These are phyloP conservation scores for Huso huso DNA, from an alignment of 2,797 vertebrate species.

Conservation along the genomic window DNA sequence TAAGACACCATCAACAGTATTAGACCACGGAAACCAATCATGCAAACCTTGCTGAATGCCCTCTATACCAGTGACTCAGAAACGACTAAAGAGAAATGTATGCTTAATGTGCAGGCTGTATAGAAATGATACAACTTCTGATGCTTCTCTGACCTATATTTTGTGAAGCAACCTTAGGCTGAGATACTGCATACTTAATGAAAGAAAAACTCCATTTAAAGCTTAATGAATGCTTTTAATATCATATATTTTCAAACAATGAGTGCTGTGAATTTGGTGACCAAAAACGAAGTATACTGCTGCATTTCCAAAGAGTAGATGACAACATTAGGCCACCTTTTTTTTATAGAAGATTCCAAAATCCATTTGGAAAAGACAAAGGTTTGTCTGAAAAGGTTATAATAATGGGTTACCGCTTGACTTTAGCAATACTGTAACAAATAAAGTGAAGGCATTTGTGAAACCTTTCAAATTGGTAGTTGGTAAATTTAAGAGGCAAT, in stretches of 20 bases:
- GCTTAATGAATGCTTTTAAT: neutral
- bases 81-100: neutral
- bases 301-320: too few species aligned
- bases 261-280: neutral
- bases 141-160: conserved; percentile 6
- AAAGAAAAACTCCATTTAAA: neutral
- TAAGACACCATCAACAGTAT: neutral
- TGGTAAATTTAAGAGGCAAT: too few species aligned
- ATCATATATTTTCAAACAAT: neutral
- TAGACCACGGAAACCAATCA: neutral
- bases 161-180: conserved; percentile 6
- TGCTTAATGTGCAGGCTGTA: neutral
- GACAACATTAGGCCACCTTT: too few species aligned
- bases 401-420: too few species aligned
- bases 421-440: too few species aligned
- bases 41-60: conserved; percentile 1
- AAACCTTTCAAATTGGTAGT: too few species aligned
- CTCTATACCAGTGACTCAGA: conserved; percentile 5
- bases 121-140: neutral
- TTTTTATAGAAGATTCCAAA: too few species aligned
- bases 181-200: neutral
- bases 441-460: too few species aligned
- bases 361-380: too few species aligned
- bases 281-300: too few species aligned
- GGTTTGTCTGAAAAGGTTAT: too few species aligned